Base-by-base conservation (phyloP, 2,888 invertebrate genomes). In the Parnassius orleans region DNA sequence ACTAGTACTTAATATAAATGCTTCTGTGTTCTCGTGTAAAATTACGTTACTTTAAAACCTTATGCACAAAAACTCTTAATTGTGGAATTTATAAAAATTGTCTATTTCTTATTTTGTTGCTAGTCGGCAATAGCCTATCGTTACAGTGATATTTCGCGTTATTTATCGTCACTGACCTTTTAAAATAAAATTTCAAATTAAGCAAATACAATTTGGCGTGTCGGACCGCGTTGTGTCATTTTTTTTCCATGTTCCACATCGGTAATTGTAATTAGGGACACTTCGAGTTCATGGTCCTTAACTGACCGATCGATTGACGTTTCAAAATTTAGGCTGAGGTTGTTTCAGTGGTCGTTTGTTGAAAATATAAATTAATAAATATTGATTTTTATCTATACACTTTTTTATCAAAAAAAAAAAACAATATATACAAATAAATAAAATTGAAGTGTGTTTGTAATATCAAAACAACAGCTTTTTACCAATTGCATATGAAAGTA, bases 301-400 rank as follows among this genome's bases (percentile, higher is more conserved):
- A 42, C 3, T 51, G 11, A 24, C 9, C 50, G 57, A 51, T 41
- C 41, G 41, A 57, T 43, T 24, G 19, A 19, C 14, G 14, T 57
- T 57, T 57, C 48, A 41, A 57, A n/a, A 57, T 50, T n/a, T 42
- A 57, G 50, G 57, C 57, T 57, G 41, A 57, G 57, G 50, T 57
- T 50, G 33, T 57, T 42, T 41, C 33, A 47, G 57, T 9, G 33
- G 1, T 15, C 10, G 15, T 50, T 56, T 33, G 14, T 56, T 56
- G 41, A 24, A 56, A 41, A 53, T 12, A 9, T 10, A 7, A 11
- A 51, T 10, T 19, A 3, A 11, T 15, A 24, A 15, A 50, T 10
- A 50, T 50, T 33, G 7, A 7, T 33, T 33, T 33, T 33, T 33
- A 33, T 33, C 33, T 33, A 33, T 33, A 7, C 5, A 33, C 7